phyloP scores from a whole-genome alignment of 1,140 invertebrate genomes.

The Bombus balteatus region DNA sequence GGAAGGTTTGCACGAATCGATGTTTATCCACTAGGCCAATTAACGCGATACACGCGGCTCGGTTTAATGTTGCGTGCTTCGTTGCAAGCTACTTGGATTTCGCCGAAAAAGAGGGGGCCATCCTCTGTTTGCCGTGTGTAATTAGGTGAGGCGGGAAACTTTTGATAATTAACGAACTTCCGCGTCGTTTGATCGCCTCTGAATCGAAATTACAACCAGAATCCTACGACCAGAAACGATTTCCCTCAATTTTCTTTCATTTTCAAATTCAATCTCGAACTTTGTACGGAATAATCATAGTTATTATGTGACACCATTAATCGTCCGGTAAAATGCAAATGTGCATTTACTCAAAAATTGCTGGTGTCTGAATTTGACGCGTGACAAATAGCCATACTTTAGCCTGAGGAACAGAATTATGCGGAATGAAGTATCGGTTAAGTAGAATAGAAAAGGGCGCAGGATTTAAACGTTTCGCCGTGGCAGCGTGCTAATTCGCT shows the following conservation, averaged over 20 bases:
- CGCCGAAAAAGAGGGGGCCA: not conserved
- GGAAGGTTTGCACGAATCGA: constrained; percentile 2
- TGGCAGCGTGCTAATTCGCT: constrained; percentile 62
- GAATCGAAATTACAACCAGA: not conserved
- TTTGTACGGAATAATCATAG: too few relatives aligned
- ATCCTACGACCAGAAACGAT: not conserved
- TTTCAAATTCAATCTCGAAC: too few relatives aligned
- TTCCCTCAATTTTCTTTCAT: not conserved
- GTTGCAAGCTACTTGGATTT: not conserved
- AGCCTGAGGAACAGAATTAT: not conserved
- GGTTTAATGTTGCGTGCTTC: constrained; percentile 3
- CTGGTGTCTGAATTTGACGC: too few relatives aligned
- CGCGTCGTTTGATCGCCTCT: not conserved
- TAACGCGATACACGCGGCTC: not conserved
- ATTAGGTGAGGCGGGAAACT: constrained; percentile 1
- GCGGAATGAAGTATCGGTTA: not conserved
- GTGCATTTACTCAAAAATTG: too few relatives aligned
- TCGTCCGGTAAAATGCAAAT: too few relatives aligned
- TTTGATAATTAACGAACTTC: constrained; percentile 1
- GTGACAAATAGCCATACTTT: too few relatives aligned
- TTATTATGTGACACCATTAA: too few relatives aligned
- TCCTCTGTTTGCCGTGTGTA: not conserved
- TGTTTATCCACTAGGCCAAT: constrained; percentile 16
- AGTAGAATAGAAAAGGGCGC: not conserved
- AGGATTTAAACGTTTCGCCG: not conserved